A percentile compares a stretch with the other conserved stretches of the same genome.
Conservation (phyloP, 1,140 invertebrate species). For the Panagrolaimus sp. region DNA sequence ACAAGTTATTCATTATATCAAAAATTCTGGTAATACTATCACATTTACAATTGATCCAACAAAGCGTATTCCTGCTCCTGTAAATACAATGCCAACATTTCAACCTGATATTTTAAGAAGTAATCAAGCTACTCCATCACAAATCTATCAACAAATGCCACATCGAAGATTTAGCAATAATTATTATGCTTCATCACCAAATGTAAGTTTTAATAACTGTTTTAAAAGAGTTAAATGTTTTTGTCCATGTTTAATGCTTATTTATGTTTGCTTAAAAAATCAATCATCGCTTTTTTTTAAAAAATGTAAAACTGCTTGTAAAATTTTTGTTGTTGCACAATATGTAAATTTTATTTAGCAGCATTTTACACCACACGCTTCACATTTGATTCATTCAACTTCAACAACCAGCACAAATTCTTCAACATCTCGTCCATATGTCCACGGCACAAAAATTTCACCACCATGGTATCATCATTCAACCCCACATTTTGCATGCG, state of each 20-base stretch:
- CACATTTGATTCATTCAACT: background rate
- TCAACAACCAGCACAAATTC: slow-evolving; percentile 1
- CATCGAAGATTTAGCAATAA: background rate
- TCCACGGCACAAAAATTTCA: background rate
- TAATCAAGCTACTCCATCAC: background rate
- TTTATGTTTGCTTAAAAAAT: slow-evolving; percentile 7
- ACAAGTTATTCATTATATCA: slow-evolving; percentile 63
- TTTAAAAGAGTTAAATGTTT: background rate
- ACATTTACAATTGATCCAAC: slow-evolving; percentile 51
- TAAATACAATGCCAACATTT: background rate
- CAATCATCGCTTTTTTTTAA: slow-evolving; percentile 5
- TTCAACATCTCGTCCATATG: background rate
- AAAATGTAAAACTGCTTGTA: background rate
- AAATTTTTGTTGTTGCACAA: slow-evolving; percentile 4
- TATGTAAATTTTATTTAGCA: slow-evolving; percentile 7
- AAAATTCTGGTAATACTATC: slow-evolving; percentile 45
- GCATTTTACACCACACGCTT: background rate
- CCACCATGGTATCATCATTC: background rate
- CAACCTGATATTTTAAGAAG: background rate
- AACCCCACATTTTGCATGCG: slow-evolving; percentile 7
- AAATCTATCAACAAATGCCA: background rate
- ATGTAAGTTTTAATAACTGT: slow-evolving; percentile 8
- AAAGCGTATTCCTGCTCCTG: slow-evolving; percentile 11
- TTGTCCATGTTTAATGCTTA: background rate
- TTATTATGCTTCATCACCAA: background rate